Evolutionary conservation across 2,888 invertebrate species (phyloP), one percentile per base, ranked within the genome.

Genomic region (Drosophila ustulata): DNA sequence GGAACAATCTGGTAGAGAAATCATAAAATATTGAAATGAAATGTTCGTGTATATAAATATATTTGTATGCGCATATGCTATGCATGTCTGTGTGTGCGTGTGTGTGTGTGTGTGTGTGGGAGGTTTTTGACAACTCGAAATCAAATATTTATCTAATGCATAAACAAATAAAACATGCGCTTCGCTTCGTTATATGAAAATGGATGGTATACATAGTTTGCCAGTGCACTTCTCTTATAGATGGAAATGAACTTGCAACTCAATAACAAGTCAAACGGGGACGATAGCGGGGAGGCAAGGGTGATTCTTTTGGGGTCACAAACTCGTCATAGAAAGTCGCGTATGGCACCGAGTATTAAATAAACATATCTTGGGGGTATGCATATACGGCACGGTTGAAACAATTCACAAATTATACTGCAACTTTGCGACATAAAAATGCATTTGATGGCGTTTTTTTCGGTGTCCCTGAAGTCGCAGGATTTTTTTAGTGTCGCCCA

Each of bases 141-240:
- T 80, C 64, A 79, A 86, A 86, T 83, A 79, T 83, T 79, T 77
- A 86, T 79, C 67, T 70, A 75, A 78, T 76, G 69, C 74, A 75
- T 62, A 77, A 75, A 81, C 69, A 86, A 79, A 81, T 70, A 71
- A 66, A 75, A 75, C 79, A 86, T 86, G 84, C 82, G 73, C 59
- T 72, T 59, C 68, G 66, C 51, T 65, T 55, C 41, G 39, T 25
- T 49, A 18, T 46, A 46, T 64, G 61, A 55, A 47, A 68, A 57
- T 30, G n/a, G 5, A 32, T 34, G n/a, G 5, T 50, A 25, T 5
- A 56, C 18, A 18, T 43, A 52, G 52, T 41, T 57, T 26, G 18
- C 56, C 51, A 13, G 30, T 64, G 62, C 50, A 69, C 18, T 68
- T 65, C 47, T 58, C 55, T 51, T 23, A 11, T 11, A 71, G 66